Evolutionary conservation across 2,113 vertebrate genomes (phyloP), one percentile per base, ranked within the genome.

Genomic region (Sciurus niger): DNA sequence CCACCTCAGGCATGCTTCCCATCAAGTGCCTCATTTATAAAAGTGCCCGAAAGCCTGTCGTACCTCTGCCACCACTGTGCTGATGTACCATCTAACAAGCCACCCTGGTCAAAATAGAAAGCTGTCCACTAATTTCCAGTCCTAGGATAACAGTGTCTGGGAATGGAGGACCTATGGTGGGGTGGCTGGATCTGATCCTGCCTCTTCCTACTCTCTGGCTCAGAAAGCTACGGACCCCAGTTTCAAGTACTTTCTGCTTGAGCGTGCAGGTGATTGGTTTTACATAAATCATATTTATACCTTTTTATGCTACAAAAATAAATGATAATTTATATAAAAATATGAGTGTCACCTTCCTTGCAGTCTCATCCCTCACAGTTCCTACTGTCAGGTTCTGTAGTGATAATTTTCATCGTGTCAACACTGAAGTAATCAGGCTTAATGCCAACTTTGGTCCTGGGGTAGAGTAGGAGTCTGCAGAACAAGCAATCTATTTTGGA

Each of bases 251-350:
- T 89, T 84, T 73, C 89, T 73, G 76, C 84, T 77, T 55, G 63
- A 60, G 43, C 30, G n/a, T 88, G 51, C 91, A 89, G 85, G 58
- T 40, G 90, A 84, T 63, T 40, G 76, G 93, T 97, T 98, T 97
- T 97, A 97, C 92, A 90, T 86, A 8, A 96, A 80, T 97, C 97
- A 92, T 98, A 98, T 98, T 98, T 98, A 98, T 97, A 98, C 95
- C 91, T 98, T 99, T 98, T 98, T 98, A 98, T 96, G 55, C 96
- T 94, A 97, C 85, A 90, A 94, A 97, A 99, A 98, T 98, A 98
- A 98, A 98, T 80, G 40, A 86, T 98, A 97, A 98, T 98, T 98
- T 98, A 98, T 98, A 97, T 96, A 97, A 89, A 58, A 79, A 63
- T 40, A 22, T 40, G 18, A 68, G 67, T 68, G 76, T 84, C 25